phyloP scores from a whole-genome alignment of 2,888 invertebrate genomes.

The Dasypolia templi region DNA sequence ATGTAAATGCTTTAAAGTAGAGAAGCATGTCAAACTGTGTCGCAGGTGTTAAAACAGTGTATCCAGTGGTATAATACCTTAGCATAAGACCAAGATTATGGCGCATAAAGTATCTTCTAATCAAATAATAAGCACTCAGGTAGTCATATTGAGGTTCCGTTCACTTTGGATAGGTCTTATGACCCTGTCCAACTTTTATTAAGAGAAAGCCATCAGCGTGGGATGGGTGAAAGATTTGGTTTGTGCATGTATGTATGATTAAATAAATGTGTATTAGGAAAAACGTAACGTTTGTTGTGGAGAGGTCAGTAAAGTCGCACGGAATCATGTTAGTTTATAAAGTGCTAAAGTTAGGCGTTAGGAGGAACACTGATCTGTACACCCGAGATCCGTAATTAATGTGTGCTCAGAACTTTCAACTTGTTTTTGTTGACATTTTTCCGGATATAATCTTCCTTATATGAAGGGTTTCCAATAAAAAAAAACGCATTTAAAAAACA shows the following conservation, averaged over 20 bases:
- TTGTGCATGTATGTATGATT: neutral
- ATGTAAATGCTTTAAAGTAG: no score
- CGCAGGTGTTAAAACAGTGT: conserved; percentile 11
- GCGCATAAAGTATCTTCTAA: conserved; percentile 18
- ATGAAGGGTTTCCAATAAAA: no score
- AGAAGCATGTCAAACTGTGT: neutral
- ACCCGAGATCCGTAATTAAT: no score
- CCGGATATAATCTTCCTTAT: no score
- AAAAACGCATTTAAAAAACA: no score
- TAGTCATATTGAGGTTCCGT: conserved; percentile 49
- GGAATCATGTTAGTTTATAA: no score
- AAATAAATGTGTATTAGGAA: neutral
- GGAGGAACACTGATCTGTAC: no score
- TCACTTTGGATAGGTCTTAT: conserved; percentile 60
- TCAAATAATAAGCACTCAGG: conserved; percentile 26
- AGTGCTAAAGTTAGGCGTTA: no score
- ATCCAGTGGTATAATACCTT: neutral
- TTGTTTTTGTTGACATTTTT: no score
- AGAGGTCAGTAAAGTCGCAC: neutral
- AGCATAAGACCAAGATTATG: neutral
- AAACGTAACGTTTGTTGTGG: neutral
- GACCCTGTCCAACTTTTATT: conserved; percentile 56
- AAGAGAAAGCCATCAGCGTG: conserved; percentile 62
- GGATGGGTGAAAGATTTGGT: conserved; percentile 43
- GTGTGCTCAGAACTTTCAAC: no score